Conservation (phyloP, 2,888 invertebrate genomes). For the Tetropium fuscum region DNA sequence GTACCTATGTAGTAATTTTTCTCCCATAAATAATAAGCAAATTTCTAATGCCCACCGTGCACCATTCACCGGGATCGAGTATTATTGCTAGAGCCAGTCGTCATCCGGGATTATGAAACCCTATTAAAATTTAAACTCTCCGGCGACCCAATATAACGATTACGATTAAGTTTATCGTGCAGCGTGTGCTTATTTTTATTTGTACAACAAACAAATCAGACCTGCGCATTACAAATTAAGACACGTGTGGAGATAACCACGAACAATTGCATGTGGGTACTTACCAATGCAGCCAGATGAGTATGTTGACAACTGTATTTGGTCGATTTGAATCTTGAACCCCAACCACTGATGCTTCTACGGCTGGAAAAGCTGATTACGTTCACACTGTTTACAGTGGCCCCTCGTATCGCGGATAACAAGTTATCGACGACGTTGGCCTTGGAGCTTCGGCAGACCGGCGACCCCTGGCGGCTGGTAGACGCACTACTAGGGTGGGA, state of each 20-base stretch:
- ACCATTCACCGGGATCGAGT: too few relatives aligned
- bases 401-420: slow-evolving; percentile 38
- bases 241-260: slow-evolving; percentile 56
- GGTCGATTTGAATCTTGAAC: slow-evolving; percentile 61
- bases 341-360: slow-evolving; percentile 48
- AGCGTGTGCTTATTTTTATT: slow-evolving; percentile 38
- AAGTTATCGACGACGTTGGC: slow-evolving; percentile 36
- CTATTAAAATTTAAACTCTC: slow-evolving; percentile 15
- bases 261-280: slow-evolving; percentile 58
- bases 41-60: too few relatives aligned
- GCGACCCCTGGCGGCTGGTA: slow-evolving; percentile 13
- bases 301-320: slow-evolving; percentile 61
- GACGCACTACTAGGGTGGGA: neutral
- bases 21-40: too few relatives aligned
- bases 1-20: too few relatives aligned
- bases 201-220: slow-evolving; percentile 55
- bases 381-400: slow-evolving; percentile 33
- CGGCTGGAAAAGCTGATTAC: slow-evolving; percentile 20
- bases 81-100: neutral
- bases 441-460: slow-evolving; percentile 17
- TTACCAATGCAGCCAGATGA: slow-evolving; percentile 56
- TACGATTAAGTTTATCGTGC: slow-evolving; percentile 27
- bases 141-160: slow-evolving; percentile 29
- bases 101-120: slow-evolving; percentile 14
- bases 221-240: slow-evolving; percentile 55